Conservation (phyloP, 2,113 vertebrate genomes). For the Pangasianodon hypophthalmus region DNA sequence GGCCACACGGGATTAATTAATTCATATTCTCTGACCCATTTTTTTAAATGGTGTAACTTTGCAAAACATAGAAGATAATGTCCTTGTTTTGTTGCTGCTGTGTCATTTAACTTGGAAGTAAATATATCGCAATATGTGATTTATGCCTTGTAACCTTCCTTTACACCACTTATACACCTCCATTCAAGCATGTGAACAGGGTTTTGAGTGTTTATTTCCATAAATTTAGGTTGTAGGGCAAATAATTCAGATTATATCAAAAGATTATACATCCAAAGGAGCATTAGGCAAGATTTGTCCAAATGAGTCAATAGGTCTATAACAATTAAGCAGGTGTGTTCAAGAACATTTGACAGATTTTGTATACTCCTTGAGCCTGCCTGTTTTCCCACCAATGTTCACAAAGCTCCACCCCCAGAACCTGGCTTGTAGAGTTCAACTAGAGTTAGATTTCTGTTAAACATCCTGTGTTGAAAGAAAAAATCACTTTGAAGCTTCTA, state of each 20-base stretch:
- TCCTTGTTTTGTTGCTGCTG: neutral
- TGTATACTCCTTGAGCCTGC: neutral
- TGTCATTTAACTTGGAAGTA: neutral
- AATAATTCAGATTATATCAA: neutral
- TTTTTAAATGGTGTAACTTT: slow-evolving; percentile 12
- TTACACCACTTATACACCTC: neutral
- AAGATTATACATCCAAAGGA: too few relatives aligned
- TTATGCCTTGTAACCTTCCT: neutral
- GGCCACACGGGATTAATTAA: slow-evolving; percentile 12
- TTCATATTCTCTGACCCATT: neutral
- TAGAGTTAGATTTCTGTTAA: neutral
- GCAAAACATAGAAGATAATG: neutral
- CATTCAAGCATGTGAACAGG: neutral
- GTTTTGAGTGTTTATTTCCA: neutral
- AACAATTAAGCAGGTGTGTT: neutral
- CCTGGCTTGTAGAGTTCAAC: neutral
- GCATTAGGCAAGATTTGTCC: neutral
- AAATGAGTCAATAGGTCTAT: neutral
- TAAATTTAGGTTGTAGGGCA: neutral
- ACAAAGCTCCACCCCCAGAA: neutral
- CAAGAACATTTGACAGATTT: neutral
- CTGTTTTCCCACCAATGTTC: neutral
- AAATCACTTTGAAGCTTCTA: neutral
- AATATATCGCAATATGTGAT: neutral
- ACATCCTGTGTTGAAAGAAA: neutral